Evolutionary conservation across 2,113 vertebrate species (phyloP), one percentile per base, ranked within the genome.

Genomic region (Neogobius melanostomus): DNA sequence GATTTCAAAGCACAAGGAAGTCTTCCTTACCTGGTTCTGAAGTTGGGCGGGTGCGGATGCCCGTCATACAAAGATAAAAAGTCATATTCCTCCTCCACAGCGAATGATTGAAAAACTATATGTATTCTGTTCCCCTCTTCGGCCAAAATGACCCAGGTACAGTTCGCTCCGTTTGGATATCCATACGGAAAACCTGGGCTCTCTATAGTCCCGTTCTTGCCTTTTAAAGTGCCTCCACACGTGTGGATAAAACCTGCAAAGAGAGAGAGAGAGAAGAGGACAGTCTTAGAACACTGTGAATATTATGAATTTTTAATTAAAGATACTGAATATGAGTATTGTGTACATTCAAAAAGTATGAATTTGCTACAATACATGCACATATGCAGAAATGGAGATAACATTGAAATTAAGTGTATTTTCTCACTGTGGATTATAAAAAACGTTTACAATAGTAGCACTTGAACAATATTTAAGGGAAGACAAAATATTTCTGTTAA

Each of bases 81-180:
- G 92, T 99, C 98, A 69, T 98, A 99, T 93, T 99, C 97, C 92
- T 99, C 97, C 92, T 99, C 98, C 90, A 99, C 93, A 72, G 98
- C 98, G 79, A 99, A 99, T 86, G 97, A 98, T 75, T 98, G 96
- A 94, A 99, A 99, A 93, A 98, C 94, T 76, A 98, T 94, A 90
- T 99, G 97, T 92, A 99, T 98, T 91, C 98, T 95, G 87, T 95
- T 98, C 66, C 92, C 92, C 90, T 99, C 95, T 89, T 96, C 96
- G 52, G 96, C 96, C 89, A 98, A 94, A 90, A 99, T 96, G 84
- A 98, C 96, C 98, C 98, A 99, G 5, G 98, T 99, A 91, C 98
- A 99, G 87, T 99, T 99, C 16, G 98, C 97, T 92, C 97, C 97
- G 90, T 99, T 99, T 83, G 98, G 98, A 94, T 99, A 99, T 92